These are phyloP conservation scores for Siphamia tubifer DNA, from an alignment of 2,113 vertebrate genomes.

Conservation along the genomic window DNA sequence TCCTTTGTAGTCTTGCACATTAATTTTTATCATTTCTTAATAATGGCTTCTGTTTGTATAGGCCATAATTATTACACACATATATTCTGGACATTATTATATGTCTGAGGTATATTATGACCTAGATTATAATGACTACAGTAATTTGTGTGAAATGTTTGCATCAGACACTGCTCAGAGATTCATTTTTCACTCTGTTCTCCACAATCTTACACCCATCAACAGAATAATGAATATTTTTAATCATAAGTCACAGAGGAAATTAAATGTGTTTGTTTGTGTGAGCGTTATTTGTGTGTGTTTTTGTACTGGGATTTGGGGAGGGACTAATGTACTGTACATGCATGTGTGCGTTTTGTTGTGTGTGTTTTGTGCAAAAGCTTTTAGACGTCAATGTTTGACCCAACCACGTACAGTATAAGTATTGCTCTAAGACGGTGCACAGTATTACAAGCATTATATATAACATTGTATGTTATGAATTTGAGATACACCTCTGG, in stretches of 20 bases:
- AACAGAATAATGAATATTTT: constrained; percentile 28
- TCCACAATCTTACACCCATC: constrained; percentile 3
- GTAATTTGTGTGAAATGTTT: background rate
- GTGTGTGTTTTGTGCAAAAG: constrained; percentile 7
- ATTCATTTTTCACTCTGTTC: constrained; percentile 14
- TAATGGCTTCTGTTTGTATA: background rate
- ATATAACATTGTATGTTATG: background rate
- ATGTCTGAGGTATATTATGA: background rate
- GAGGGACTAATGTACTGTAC: background rate
- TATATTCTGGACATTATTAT: background rate
- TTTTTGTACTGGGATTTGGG: background rate
- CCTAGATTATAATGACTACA: background rate
- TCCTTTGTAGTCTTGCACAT: background rate
- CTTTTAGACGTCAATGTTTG: background rate
- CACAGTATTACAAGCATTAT: background rate
- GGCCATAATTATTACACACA: background rate
- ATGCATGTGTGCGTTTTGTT: background rate
- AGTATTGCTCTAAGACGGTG: background rate
- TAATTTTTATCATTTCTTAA: background rate
- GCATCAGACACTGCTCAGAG: background rate
- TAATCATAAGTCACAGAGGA: constrained; percentile 35
- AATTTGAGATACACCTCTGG: background rate
- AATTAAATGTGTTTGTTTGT: constrained; percentile 11
- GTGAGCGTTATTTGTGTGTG: background rate
- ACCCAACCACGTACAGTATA: background rate